phyloP scores from a whole-genome alignment of 1,140 invertebrate genomes.

The Conus betulinus region DNA sequence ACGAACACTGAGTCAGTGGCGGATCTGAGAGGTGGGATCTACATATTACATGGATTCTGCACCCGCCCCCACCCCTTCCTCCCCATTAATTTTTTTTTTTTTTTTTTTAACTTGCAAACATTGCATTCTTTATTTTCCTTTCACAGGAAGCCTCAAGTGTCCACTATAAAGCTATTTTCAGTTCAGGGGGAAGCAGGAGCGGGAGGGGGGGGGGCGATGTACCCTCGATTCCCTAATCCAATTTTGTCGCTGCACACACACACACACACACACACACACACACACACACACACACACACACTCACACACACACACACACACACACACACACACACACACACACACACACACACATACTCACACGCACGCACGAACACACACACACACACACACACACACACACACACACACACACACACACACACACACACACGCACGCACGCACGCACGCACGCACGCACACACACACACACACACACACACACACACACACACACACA shows the following conservation, averaged over 20 bases:
- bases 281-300: not conserved
- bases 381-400: not conserved
- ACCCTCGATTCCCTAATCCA: too few relatives aligned
- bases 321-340: slow-evolving; percentile 2
- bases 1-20: too few relatives aligned
- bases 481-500: slow-evolving; percentile 2
- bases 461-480: not conserved
- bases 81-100: too few relatives aligned
- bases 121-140: too few relatives aligned
- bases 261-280: not conserved
- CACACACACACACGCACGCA: not conserved
- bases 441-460: not conserved
- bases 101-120: too few relatives aligned
- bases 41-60: too few relatives aligned
- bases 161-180: too few relatives aligned
- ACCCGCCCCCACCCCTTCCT: too few relatives aligned
- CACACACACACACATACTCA: not conserved
- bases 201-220: too few relatives aligned
- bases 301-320: not conserved
- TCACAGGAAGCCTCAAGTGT: too few relatives aligned
- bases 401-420: not conserved
- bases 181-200: too few relatives aligned
- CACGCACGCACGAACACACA: not conserved
- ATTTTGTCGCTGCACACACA: not conserved
- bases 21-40: too few relatives aligned